Conservation (phyloP, 2,888 invertebrate genomes). For the Calameuta pallipes region DNA sequence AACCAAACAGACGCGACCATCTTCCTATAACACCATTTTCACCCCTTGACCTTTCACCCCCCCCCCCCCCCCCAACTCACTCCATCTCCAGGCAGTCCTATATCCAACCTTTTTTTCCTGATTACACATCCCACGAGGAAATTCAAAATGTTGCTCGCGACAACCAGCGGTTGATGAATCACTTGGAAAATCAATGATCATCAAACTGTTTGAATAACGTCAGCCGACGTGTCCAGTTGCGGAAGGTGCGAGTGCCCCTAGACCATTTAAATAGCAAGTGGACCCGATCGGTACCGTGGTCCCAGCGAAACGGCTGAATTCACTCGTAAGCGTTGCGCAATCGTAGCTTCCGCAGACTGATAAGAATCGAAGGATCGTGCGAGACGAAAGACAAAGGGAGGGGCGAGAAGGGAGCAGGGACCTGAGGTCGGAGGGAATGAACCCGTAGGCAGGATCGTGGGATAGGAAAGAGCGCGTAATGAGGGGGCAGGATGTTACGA, state of each 20-base stretch:
- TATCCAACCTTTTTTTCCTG: neutral
- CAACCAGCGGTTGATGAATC: neutral
- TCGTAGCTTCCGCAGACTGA: neutral
- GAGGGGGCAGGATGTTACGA: conserved; percentile 55
- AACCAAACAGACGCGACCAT: neutral
- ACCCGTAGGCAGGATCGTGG: neutral
- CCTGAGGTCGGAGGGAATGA: neutral
- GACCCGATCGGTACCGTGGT: neutral
- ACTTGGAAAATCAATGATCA: neutral
- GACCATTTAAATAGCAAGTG: neutral
- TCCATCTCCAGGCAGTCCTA: neutral
- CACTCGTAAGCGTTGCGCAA: neutral
- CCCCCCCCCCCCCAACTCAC: neutral
- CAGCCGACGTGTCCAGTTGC: neutral
- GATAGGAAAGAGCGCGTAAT: neutral
- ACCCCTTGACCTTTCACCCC: neutral
- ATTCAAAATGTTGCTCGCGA: neutral
- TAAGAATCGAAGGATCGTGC: conserved; percentile 16
- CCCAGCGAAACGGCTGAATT: neutral
- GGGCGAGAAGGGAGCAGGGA: neutral
- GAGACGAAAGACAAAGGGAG: conserved; percentile 14
- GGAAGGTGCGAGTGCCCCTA: neutral
- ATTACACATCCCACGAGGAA: neutral
- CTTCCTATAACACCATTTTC: neutral
- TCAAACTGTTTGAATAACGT: no score